Base-by-base conservation (phyloP, 1,140 invertebrate species). In the Heliconius hewitsoni region DNA sequence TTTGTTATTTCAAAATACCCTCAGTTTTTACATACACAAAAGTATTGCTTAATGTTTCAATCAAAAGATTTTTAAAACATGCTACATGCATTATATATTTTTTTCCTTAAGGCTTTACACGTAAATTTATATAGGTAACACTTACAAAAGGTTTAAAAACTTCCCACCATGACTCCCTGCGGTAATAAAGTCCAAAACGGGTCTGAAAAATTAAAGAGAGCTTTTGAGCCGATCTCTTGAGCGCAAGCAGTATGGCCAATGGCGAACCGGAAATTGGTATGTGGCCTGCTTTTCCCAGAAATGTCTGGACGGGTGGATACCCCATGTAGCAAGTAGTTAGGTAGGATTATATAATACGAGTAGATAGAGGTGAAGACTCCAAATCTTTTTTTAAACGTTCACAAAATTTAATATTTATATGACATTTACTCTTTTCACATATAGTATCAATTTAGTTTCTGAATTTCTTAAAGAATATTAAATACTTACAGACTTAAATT, bases 261-360 rank as follows among this genome's bases (percentile, higher is more conserved):
- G 71, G 87, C 82, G 72, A 74, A 80, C 42, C 86, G 80, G 81
- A 81, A 81, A 80, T 85, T 81, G 93, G 93, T 89, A 94, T 94
- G 93, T 91, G 91, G 90, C 87, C 91, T 87, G 87, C 88, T 94
- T 94, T 92, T 94, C 93, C 90, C 87, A 91, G 91, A 94, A 94
- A 78, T 85, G 79, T 81, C 84, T 83, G 85, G 81, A 84, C 81
- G 83, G 82, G 78, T 81, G 83, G 75, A 73, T 66, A 66, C 60
- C 60, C 23, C 16, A 30, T 27, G 27, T 66, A 30, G 23, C 60
- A 66, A 27, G 13, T 27, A 66, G 60, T 23, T 66, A 66, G 60
- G 60, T 66, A 66, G 27, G 3, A 16, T 66, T 66, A 66, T 66
- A 66, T 66, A 66, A 66, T 66, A 66, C 1, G 60, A 16, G 60